Base-by-base conservation (phyloP, 1,140 invertebrate genomes). In the Homarus americanus region DNA sequence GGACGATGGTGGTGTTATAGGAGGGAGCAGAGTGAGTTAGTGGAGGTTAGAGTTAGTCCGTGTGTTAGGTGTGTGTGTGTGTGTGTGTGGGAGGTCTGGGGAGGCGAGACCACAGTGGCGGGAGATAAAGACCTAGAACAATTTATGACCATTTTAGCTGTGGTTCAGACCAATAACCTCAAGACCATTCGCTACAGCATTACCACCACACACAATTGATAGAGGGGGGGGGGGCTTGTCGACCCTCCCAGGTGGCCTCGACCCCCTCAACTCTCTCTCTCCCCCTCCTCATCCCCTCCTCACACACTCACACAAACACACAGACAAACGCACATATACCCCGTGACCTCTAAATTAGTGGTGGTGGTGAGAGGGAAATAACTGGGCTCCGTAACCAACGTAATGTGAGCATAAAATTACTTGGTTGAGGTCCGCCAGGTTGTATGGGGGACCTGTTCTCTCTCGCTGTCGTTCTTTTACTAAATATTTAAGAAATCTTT, bases 1-100 rank as follows among this genome's bases (percentile, higher is more conserved):
- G 24, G 9, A 28, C 2, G 12, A 24, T 58, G 10, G 53, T 58
- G 24, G 53, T 58, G 53, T 2, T 1, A 24, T 2, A 4, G 40
- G n/a, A 41, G 38, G 5, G 41, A n/a, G n/a, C n/a, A n/a, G n/a
- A n/a, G 36, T 41, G 75, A 1, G 36, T 34, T n/a, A 24, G 36
- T 38, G 75, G n/a, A 1, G 24, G 20, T 80, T 7, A 32, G 10
- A 28, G 76, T n/a, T 40, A 10, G 76, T 20, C 0, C 4, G 75
- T 32, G 78, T n/a, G n/a, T n/a, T n/a, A n/a, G 75, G 75, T 41
- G 36, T 38, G 17, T 36, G 73, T 75, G 72, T 32, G 72, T 34
- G 40, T 41, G 40, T 7, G 1, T 36, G 40, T 24, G 40, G 15
- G 40, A 12, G 53, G 53, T 15, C 53, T 58, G 36, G 7, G 75